phyloP scores from a whole-genome alignment of 2,888 invertebrate species.

The Fragum whitleyi region DNA sequence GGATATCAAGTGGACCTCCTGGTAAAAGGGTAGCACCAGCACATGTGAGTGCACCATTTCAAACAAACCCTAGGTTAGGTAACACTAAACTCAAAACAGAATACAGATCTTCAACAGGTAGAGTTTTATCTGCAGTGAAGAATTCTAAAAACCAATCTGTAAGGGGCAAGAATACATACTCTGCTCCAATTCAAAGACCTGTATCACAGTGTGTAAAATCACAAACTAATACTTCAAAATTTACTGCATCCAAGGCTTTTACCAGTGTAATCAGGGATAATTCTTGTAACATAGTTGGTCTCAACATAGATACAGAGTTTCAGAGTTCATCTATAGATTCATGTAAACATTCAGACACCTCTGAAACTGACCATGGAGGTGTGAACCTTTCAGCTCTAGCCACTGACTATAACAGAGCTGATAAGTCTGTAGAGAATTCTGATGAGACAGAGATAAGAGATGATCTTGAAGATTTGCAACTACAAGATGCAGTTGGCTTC shows the following conservation, averaged over 20 bases:
- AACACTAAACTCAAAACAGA: slow-evolving; percentile 63
- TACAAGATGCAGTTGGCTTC: neutral
- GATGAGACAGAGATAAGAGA: neutral
- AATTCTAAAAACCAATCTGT: slow-evolving; percentile 20
- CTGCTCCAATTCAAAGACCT: slow-evolving; percentile 6
- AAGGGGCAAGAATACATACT: neutral
- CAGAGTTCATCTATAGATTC: no score
- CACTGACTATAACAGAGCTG: neutral
- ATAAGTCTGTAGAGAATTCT: neutral
- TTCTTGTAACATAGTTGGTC: no score
- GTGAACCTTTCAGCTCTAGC: neutral
- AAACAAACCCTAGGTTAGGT: slow-evolving; percentile 70
- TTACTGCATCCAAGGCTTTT: neutral
- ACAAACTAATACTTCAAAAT: neutral
- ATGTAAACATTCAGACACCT: no score
- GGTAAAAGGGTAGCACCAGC: slow-evolving; percentile 56
- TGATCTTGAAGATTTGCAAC: neutral
- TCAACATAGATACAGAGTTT: no score
- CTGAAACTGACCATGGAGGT: neutral
- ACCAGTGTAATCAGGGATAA: no score
- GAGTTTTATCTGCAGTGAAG: slow-evolving; percentile 15
- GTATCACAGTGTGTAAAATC: neutral
- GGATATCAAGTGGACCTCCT: neutral
- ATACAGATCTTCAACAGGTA: slow-evolving; percentile 52
- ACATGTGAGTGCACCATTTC: slow-evolving; percentile 76